These are phyloP conservation scores for Andrena chrysosceles DNA, from an alignment of 2,888 invertebrate genomes.

Conservation along the genomic window DNA sequence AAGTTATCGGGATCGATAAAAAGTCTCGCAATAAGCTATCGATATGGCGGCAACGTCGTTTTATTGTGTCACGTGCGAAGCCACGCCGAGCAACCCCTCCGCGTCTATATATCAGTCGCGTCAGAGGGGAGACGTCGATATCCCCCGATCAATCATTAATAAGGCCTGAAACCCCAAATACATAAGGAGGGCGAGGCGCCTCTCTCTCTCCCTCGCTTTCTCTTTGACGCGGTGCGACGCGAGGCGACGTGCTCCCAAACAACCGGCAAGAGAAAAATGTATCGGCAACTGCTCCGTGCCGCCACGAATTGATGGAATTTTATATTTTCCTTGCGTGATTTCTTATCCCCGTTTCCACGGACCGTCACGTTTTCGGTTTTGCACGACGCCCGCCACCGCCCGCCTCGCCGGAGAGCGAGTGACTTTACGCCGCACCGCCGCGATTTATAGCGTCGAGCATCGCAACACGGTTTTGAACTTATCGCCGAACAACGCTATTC, in stretches of 20 bases:
- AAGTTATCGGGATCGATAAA: conserved; percentile 80
- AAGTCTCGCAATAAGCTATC: conserved; percentile 75
- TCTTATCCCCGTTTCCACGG: conserved; percentile 71
- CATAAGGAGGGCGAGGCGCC: conserved; percentile 73
- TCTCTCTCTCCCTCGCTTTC: conserved; percentile 22
- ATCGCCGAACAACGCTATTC: conserved; percentile 49
- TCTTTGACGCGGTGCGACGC: conserved; percentile 15
- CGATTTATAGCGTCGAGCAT: conserved; percentile 68
- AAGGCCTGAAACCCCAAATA: conserved; percentile 84
- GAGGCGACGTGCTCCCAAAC: conserved; percentile 17
- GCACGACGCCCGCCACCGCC: conserved; percentile 23
- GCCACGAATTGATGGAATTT: conserved; percentile 84
- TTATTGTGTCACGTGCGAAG: conserved; percentile 84
- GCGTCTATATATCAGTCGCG: conserved; percentile 82
- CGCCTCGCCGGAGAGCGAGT: conserved; percentile 24
- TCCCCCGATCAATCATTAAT: conserved; percentile 85
- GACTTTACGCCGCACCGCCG: conserved; percentile 41
- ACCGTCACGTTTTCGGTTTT: conserved; percentile 70
- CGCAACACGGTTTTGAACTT: conserved; percentile 72
- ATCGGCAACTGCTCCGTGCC: conserved; percentile 66
- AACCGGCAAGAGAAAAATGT: conserved; percentile 74
- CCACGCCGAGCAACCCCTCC: conserved; percentile 66
- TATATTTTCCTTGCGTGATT: conserved; percentile 83
- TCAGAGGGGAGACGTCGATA: conserved; percentile 84
- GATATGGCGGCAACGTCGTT: conserved; percentile 71